phyloP scores from a whole-genome alignment of 2,797 vertebrate genomes.

The Streptopelia turtur region DNA sequence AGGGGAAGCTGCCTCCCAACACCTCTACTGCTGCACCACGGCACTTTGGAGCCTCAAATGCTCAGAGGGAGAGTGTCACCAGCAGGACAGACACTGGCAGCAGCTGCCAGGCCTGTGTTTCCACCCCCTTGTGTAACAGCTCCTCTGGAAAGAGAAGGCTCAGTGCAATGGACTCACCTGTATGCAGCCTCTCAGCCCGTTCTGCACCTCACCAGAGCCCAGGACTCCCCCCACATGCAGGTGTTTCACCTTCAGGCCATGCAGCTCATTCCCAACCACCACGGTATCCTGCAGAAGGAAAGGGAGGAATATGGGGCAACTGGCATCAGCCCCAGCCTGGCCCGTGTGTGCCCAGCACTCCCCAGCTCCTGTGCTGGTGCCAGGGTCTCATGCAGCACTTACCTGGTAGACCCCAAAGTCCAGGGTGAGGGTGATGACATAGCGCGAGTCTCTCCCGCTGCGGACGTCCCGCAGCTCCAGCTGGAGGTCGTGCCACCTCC shows the following conservation, averaged over 20 bases:
- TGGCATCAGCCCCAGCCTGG: neutral
- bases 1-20: neutral
- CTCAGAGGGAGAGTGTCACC: neutral
- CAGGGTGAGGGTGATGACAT: conserved; percentile 89
- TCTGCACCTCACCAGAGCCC: conserved; percentile 88
- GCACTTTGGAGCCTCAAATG: neutral
- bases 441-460: conserved; percentile 86
- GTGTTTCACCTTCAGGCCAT: conserved; percentile 95
- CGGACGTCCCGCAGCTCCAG: conserved; percentile 91
- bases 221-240: conserved; percentile 93
- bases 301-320: neutral
- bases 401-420: conserved; percentile 97
- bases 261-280: conserved; percentile 92
- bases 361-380: neutral
- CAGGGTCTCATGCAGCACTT: neutral
- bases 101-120: neutral
- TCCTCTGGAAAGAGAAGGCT: neutral
- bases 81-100: neutral
- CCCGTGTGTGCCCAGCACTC: neutral
- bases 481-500: conserved; percentile 95
- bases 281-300: conserved; percentile 86
- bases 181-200: conserved; percentile 93
- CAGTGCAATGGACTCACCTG: conserved; percentile 82
- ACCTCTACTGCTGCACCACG: neutral
- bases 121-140: neutral